A percentile compares a stretch with the other conserved stretches of the same genome.
These are phyloP conservation scores for Holocentrus rufus DNA, from an alignment of 2,797 vertebrate genomes.

Conservation along the genomic window DNA sequence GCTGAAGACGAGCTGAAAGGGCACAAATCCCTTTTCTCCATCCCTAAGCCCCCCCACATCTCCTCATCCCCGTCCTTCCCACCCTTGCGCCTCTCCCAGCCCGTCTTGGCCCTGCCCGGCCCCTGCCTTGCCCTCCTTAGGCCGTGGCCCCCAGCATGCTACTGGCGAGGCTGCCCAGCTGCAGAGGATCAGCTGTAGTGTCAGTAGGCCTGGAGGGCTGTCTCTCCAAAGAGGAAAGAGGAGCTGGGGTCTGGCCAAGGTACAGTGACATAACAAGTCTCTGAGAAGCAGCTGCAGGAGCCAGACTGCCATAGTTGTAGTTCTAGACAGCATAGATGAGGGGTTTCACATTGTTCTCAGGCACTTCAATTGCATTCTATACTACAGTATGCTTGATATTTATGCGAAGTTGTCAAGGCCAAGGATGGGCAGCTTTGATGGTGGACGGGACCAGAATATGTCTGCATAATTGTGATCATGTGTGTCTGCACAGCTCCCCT, in stretches of 20 bases:
- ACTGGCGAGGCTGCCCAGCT: constrained; percentile 77
- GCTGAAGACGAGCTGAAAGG: constrained; percentile 86
- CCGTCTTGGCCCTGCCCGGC: constrained; percentile 59
- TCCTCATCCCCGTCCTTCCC: constrained; percentile 57
- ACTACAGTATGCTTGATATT: constrained; percentile 4
- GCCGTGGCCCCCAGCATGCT: constrained; percentile 66
- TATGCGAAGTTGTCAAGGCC: neutral
- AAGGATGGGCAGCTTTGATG: constrained; percentile 4
- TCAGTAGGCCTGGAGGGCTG: constrained; percentile 69
- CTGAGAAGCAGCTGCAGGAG: constrained; percentile 75
- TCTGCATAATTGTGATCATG: constrained; percentile 10
- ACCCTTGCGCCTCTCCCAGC: constrained; percentile 56
- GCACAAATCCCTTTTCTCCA: constrained; percentile 79
- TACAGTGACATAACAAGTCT: constrained; percentile 81
- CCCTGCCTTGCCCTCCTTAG: constrained; percentile 42
- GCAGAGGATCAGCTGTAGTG: constrained; percentile 84
- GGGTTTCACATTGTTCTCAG: constrained; percentile 18
- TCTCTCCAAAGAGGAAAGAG: constrained; percentile 62
- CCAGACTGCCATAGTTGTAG: constrained; percentile 36
- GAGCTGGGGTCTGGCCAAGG: constrained; percentile 59
- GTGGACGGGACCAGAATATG: neutral
- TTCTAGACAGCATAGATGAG: constrained; percentile 38
- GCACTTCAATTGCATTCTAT: constrained; percentile 5
- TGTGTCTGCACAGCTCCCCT: constrained; percentile 12
- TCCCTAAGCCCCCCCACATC: constrained; percentile 64